Base-by-base conservation (phyloP, 2,888 invertebrate genomes). In the Pyrocoelia pectoralis region DNA sequence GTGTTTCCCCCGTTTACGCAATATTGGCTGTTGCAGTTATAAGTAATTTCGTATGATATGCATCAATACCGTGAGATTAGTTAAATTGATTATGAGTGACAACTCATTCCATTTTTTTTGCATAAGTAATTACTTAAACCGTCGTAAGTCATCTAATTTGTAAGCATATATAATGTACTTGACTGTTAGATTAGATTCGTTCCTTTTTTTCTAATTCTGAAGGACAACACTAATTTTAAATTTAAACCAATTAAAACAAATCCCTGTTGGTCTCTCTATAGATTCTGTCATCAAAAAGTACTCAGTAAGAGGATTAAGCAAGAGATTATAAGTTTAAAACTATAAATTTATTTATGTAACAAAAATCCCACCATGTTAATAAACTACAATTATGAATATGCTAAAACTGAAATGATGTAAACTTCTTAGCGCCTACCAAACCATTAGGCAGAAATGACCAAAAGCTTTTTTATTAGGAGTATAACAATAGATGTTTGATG, bases 391-490 rank as follows among this genome's bases (percentile, higher is more conserved):
- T 48, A 18, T n/a, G 9, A 48, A 18, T 17, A 19, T 18, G 9
- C 9, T 48, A 48, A 19, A 48, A 48, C 5, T 48, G 3, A 48
- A 48, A 48, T 19, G 19, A 48, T 48, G 17, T 14, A 28, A 33
- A 56, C 15, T 14, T 49, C 19, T 38, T 50, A 57, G 38, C 57
- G 57, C 57, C 57, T 40, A 57, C 43, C 10, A 41, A 24, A 57
- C 33, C 50, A 57, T 61, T 56, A 61, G 29, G 51, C 33, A 61
- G 41, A 43, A 46, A 50, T 51, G 52, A 56, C 53, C 52, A 62
- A 62, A 57, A 62, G 57, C 49, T 49, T 62, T 56, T 43, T 24
- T 15, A 53, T 62, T 33, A 56, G 41, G 48, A 61, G 57, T 24
- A 24, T 53, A 57, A 62, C 62, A 62, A 58, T 62, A 57, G 28